Evolutionary conservation across 2,888 invertebrate genomes (phyloP), one percentile per base, ranked within the genome.

Genomic region (Apamea epomidion): DNA sequence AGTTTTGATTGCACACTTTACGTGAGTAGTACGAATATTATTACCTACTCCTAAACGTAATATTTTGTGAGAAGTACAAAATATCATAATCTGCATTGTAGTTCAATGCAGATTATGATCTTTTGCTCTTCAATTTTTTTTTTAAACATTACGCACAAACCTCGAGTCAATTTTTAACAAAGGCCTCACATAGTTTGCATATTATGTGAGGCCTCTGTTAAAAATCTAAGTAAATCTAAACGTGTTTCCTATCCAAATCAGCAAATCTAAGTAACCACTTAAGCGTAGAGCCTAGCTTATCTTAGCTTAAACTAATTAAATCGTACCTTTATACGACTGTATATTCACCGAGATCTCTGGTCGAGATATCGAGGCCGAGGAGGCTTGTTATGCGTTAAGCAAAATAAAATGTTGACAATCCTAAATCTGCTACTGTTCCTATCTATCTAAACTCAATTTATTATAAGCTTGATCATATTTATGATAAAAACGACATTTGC

Each of bases 241-340:
- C 4, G 60, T 60, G 14, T 60, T 60, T n/a, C n/a, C 60, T 60
- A 14, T 60, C n/a, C n/a, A n/a, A n/a, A n/a, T n/a, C n/a, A n/a
- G n/a, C 37, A 37, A 37, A 37, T 37, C 37, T 37, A 37, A 37
- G 37, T 37, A 5, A 37, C 37, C 37, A 37, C 37, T 37, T 37
- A 5, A 37, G 37, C 37, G 37, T 37, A 5, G 37, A 37, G 37
- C 6, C 37, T 37, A 37, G 37, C 4, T 51, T 29, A 29, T n/a
- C n/a, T n/a, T n/a, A n/a, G n/a, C n/a, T n/a, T n/a, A n/a, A n/a
- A 21, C 48, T 70, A 51, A 70, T 14, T 21, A 70, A 51, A 70
- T 51, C 21, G 21, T 70, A 48, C 29, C 70, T 70, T 48, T 21
- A 48, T 48, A 21, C 7, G 29, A 69, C 29, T 54, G 54, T 54